Evolutionary conservation across 2,797 vertebrate genomes (phyloP).

Genomic region (Hydrophis major): DNA sequence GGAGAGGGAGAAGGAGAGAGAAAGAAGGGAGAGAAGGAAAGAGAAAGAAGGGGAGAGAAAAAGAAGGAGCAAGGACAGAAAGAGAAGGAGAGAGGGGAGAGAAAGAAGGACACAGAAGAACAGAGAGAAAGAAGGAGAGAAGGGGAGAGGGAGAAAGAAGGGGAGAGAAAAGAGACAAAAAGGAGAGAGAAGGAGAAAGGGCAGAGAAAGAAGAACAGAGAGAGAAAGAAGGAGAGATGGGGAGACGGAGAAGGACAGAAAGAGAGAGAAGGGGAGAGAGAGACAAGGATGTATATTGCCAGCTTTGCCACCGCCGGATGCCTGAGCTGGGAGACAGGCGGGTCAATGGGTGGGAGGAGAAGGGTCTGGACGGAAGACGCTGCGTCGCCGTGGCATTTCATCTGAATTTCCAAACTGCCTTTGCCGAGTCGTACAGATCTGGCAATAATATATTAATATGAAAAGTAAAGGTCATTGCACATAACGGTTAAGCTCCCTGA

Average conservation of each 20-base stretch:
- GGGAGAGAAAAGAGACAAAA: slow-evolving; percentile 25
- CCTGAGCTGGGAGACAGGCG: slow-evolving; percentile 44
- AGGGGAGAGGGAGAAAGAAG: too few species aligned
- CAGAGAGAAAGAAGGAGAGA: too few species aligned
- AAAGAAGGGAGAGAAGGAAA: slow-evolving; percentile 57
- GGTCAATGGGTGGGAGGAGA: slow-evolving; percentile 21
- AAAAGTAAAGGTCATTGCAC: slow-evolving; percentile 97
- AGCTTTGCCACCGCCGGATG: slow-evolving; percentile 72
- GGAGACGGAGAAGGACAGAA: too few species aligned
- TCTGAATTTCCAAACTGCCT: slow-evolving; percentile 89
- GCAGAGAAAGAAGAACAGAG: slow-evolving; percentile 6
- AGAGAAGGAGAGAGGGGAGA: slow-evolving; percentile 42
- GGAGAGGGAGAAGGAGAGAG: slow-evolving; percentile 54
- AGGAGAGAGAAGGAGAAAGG: slow-evolving; percentile 16
- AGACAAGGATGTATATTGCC: slow-evolving; percentile 82
- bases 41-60: too few species aligned
- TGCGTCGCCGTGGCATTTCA: slow-evolving; percentile 87
- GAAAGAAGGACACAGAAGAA: too few species aligned
- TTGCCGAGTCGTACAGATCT: slow-evolving; percentile 88
- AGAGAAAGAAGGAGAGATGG: slow-evolving; percentile 17
- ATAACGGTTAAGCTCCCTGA: slow-evolving; percentile 92
- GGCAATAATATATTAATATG: slow-evolving; percentile 94
- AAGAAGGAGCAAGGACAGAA: slow-evolving; percentile 12
- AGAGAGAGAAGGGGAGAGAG: not conserved
- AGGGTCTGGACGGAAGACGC: slow-evolving; percentile 15